phyloP scores from a whole-genome alignment of 2,797 vertebrate genomes.

The Tangara arthus region DNA sequence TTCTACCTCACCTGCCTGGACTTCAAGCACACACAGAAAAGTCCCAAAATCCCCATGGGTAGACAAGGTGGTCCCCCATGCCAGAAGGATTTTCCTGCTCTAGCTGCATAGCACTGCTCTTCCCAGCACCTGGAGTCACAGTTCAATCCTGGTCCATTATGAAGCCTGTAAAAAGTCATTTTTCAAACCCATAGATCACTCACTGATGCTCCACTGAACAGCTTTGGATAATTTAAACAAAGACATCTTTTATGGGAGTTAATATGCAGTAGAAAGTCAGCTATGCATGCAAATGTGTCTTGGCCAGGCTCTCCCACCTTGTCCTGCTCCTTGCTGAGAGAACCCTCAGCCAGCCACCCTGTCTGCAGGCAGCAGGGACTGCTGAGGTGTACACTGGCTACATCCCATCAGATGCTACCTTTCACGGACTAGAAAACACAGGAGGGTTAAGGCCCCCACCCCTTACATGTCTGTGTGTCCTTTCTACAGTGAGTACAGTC shows the following conservation, averaged over 20 bases:
- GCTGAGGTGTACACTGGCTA: fast-evolving
- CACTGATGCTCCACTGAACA: background rate
- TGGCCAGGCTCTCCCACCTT: background rate
- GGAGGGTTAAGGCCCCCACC: background rate
- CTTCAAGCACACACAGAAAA: background rate
- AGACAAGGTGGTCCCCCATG: fast-evolving
- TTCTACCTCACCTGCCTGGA: background rate
- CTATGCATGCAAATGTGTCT: background rate
- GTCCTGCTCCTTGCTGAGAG: background rate
- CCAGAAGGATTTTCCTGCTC: background rate
- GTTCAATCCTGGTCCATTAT: too few relatives aligned
- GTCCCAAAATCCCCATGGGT: background rate
- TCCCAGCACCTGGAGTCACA: background rate
- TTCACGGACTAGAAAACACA: background rate
- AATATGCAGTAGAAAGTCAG: background rate
- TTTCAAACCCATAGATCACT: background rate
- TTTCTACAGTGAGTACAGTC: background rate
- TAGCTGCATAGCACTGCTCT: background rate
- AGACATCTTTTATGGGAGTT: background rate
- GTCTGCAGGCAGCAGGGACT: background rate
- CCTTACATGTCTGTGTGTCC: background rate
- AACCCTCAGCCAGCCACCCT: background rate
- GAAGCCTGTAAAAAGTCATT: background rate
- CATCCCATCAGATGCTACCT: background rate
- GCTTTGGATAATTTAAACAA: background rate